Evolutionary conservation across 2,797 vertebrate species (phyloP).

Genomic region (Furcifer pardalis): DNA sequence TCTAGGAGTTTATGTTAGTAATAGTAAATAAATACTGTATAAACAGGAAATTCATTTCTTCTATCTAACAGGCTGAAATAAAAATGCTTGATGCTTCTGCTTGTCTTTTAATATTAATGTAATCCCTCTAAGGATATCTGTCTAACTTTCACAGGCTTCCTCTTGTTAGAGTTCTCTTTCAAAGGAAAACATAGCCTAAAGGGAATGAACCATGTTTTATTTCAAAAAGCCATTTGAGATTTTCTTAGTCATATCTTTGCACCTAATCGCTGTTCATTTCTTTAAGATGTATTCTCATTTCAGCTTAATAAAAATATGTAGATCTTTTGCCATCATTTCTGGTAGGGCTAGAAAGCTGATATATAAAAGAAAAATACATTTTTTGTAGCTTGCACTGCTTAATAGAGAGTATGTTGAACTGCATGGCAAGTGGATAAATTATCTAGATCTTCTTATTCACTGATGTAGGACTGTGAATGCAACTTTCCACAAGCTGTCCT

Average conservation of each 20-base stretch:
- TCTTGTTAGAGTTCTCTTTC: conserved; percentile 30
- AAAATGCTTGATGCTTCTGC: conserved; percentile 26
- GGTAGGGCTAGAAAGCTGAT: background rate
- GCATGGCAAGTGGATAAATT: background rate
- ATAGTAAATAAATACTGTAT: conserved; percentile 21
- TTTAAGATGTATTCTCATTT: conserved; percentile 25
- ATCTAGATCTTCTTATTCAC: background rate
- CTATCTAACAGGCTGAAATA: conserved; percentile 33
- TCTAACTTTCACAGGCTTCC: conserved; percentile 11
- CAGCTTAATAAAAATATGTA: conserved; percentile 7
- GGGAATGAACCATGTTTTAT: conserved; percentile 27
- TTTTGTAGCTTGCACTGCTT: background rate
- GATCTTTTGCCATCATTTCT: conserved; percentile 31
- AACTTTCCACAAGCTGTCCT: background rate
- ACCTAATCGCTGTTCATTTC: conserved; percentile 5
- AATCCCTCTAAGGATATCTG: conserved; percentile 9
- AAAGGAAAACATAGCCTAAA: conserved; percentile 44
- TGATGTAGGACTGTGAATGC: background rate
- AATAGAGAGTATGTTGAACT: background rate
- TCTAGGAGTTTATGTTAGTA: conserved; percentile 11
- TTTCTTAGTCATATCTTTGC: conserved; percentile 24
- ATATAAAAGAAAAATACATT: background rate
- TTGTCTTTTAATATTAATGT: conserved; percentile 35
- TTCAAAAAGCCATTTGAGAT: conserved; percentile 51
- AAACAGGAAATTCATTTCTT: conserved; percentile 9